phyloP scores from a whole-genome alignment of 2,113 vertebrate genomes.

The Hiodon alosoides region DNA sequence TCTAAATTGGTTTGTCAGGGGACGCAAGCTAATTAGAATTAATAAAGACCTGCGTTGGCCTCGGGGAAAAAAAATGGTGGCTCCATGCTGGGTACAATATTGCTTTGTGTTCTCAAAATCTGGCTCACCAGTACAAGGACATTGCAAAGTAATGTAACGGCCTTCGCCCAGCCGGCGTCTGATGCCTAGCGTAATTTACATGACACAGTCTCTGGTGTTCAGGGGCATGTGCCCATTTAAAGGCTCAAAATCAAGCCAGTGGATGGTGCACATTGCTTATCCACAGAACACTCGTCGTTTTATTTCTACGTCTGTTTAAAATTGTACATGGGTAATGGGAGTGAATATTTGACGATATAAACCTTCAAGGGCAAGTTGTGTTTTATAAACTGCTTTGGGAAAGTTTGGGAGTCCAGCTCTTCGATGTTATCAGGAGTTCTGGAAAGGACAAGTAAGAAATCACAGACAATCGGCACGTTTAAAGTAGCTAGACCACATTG shows the following conservation, averaged over 20 bases:
- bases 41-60: constrained; percentile 22
- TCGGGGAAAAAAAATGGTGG: constrained; percentile 10
- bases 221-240: not conserved
- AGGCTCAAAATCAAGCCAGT: not conserved
- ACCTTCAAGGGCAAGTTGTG: constrained; percentile 7
- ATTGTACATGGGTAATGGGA: no score
- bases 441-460: constrained; percentile 10
- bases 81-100: constrained; percentile 28
- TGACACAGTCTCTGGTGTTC: not conserved
- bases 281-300: not conserved
- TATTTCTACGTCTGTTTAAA: constrained; percentile 4
- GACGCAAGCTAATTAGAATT: constrained; percentile 29
- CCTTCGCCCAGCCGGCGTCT: not conserved
- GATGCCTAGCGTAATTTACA: constrained; percentile 1
- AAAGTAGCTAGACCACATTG: constrained; percentile 13
- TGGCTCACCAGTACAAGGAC: constrained; percentile 10
- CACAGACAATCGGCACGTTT: constrained; percentile 13
- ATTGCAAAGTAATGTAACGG: constrained; percentile 13
- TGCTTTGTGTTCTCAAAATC: constrained; percentile 15
- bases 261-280: not conserved
- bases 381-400: constrained; percentile 6
- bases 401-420: constrained; percentile 3
- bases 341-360: constrained; percentile 6
- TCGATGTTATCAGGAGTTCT: not conserved
- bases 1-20: constrained; percentile 7